Percentiles rank a stretch among this genome's conserved stretches.
Evolutionary conservation across 2,113 vertebrate species (phyloP).

Genomic region (Neoarius graeffei): DNA sequence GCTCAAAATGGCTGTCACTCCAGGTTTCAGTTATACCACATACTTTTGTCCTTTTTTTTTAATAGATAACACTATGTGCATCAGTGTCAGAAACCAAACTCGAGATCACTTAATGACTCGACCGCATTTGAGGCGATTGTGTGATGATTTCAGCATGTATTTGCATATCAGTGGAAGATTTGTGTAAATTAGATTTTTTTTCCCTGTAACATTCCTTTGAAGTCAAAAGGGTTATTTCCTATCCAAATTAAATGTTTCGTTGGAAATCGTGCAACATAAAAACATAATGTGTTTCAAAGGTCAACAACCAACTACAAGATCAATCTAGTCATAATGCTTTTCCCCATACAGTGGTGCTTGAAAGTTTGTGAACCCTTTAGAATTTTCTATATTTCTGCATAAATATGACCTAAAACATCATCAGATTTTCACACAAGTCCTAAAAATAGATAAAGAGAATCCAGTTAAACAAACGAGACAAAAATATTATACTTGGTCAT

Average conservation of each 20-base stretch:
- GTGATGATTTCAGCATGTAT: neutral
- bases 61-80: neutral
- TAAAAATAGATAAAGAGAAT: no score
- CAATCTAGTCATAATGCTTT: slow-evolving; percentile 70
- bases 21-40: neutral
- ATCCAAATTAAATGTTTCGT: slow-evolving; percentile 8
- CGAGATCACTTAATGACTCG: neutral
- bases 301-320: slow-evolving; percentile 63
- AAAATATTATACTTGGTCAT: no score
- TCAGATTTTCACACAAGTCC: no score
- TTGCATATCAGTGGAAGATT: neutral
- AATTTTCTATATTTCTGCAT: no score
- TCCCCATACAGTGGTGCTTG: slow-evolving; percentile 28
- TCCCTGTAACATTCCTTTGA: neutral
- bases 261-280: slow-evolving; percentile 27
- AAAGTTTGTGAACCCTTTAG: no score
- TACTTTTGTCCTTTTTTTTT: neutral
- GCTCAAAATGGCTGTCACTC: neutral
- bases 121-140: neutral
- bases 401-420: no score
- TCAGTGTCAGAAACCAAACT: neutral
- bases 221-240: slow-evolving; percentile 27
- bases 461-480: no score
- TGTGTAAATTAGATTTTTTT: neutral
- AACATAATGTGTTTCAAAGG: slow-evolving; percentile 52